Evolutionary conservation across 1,140 invertebrate species (phyloP), one percentile per base, ranked within the genome.

Genomic region (Phenacoccus solenopsis): DNA sequence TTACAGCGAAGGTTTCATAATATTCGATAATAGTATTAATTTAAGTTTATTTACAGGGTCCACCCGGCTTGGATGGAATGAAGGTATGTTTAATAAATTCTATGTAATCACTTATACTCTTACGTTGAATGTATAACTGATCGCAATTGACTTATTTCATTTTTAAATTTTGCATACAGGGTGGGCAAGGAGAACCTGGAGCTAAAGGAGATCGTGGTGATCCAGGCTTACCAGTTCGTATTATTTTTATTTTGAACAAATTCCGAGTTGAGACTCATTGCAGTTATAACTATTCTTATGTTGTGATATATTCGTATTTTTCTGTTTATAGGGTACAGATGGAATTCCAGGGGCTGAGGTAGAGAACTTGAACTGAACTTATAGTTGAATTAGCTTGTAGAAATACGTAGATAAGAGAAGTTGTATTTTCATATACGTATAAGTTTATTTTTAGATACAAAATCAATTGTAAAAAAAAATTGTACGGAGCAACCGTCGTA

Each of bases 281-380:
- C 30, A 56, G n/a, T n/a, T n/a, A n/a, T n/a, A n/a, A n/a, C n/a
- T n/a, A n/a, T n/a, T n/a, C 38, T 24, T 71, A 10, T 12, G 7
- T 27, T 61, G 7, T 32, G 10, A 9, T 70, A 32, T 1, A 20
- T 64, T 24, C n/a, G 27, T 30, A 70, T 1, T 32, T 64, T 57
- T 12, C 5, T 24, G 24, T 72, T 71, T 72, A 38, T 84, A 94
- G 91, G 91, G 91, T 74, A 94, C 91, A 71, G 92, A 95, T 79
- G 91, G 92, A 76, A 94, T 94, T 78, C 91, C 91, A 76, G 91
- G 91, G 75, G 84, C 87, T 82, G 89, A 93, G 89, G 91, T 93
- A 85, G 78, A 78, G 22, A 57, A 69, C 59, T 64, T 70, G 21
- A 27, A 70, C 68, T 69, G 57, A 69, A 68, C 69, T 68, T 27